These are phyloP conservation scores for Phocoena sinus DNA, from an alignment of 2,113 vertebrate genomes.

Conservation along the genomic window DNA sequence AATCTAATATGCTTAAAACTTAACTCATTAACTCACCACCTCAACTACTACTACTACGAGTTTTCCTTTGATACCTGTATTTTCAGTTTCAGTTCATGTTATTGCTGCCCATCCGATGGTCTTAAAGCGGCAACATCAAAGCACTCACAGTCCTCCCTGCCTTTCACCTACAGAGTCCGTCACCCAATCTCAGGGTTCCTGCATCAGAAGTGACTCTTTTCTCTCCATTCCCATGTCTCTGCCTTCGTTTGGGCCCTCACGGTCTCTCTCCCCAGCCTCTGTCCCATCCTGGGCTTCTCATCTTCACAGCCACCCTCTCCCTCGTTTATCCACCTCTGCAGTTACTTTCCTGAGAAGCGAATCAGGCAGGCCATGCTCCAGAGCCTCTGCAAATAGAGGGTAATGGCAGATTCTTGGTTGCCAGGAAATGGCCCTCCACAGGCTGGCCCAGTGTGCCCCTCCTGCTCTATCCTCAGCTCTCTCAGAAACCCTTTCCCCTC, in stretches of 20 bases:
- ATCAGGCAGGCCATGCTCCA: not conserved
- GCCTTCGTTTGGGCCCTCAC: accelerated
- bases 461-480: not conserved
- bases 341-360: not conserved
- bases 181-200: not conserved
- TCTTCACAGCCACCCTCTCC: accelerated
- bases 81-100: not conserved
- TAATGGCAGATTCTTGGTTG: not conserved
- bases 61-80: not conserved
- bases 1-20: not conserved
- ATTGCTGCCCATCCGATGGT: not conserved
- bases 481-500: not conserved
- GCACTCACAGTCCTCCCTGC: not conserved
- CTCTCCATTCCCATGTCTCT: not conserved
- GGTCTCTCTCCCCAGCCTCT: not conserved
- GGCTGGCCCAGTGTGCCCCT: too few relatives aligned
- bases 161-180: not conserved
- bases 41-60: not conserved
- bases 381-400: not conserved
- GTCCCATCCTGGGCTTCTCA: not conserved
- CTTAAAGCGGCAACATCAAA: not conserved
- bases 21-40: not conserved
- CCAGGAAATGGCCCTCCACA: not conserved
- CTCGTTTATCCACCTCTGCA: not conserved
- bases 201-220: not conserved